Evolutionary conservation across 2,113 vertebrate species (phyloP).

Genomic region (Raphicerus campestris): DNA sequence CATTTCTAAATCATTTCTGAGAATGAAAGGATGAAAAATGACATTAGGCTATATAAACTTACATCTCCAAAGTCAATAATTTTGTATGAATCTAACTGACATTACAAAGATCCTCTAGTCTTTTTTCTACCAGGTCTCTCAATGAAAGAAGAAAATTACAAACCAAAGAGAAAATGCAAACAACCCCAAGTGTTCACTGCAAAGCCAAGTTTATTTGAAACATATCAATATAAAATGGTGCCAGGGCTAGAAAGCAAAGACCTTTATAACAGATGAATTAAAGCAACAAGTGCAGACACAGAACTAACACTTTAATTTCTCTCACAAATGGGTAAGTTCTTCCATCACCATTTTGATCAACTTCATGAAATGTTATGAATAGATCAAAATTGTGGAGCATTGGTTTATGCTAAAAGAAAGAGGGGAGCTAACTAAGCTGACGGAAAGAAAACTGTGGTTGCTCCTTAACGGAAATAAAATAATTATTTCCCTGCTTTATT

Average conservation of each 20-base stretch:
- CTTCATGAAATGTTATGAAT: not conserved
- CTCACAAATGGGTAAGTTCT: not conserved
- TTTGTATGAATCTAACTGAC: not conserved
- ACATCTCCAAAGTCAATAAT: not conserved
- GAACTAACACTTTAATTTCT: not conserved
- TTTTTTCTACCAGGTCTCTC: not conserved
- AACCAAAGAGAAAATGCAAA: not conserved
- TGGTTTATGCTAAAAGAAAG: not conserved
- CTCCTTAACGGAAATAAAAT: not conserved
- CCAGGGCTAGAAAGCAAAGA: not conserved
- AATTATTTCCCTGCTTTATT: not conserved
- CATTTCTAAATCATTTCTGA: constrained; percentile 8
- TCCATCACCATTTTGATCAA: not conserved
- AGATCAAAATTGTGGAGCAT: not conserved
- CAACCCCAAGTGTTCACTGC: not conserved
- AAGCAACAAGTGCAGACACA: not conserved
- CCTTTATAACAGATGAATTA: not conserved
- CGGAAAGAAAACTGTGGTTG: not conserved
- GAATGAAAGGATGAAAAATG: not conserved
- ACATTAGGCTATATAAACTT: not conserved
- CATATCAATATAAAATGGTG: not conserved
- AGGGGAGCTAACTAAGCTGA: not conserved
- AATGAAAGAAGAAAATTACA: not conserved
- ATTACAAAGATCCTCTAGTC: not conserved
- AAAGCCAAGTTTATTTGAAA: not conserved